Percentiles rank a stretch among this genome's conserved stretches.
Evolutionary conservation across 1,140 invertebrate genomes (phyloP).

Genomic region (Zaprionus vittiger): DNA sequence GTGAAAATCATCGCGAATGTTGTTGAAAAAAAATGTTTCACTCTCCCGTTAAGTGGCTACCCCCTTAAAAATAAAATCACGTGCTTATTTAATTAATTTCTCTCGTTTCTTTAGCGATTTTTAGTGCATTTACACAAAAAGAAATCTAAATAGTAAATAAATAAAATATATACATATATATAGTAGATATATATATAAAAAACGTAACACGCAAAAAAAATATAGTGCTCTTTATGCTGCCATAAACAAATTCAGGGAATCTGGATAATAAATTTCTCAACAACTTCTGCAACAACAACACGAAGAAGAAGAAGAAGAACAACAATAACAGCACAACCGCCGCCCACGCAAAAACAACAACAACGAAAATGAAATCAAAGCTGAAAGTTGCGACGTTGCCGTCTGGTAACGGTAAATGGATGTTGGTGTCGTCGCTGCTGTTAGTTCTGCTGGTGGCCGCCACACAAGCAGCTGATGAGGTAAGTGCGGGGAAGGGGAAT

Average conservation of each 20-base stretch:
- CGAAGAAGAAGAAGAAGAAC: neutral
- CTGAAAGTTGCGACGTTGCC: conserved; percentile 56
- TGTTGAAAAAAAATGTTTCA: conserved; percentile 25
- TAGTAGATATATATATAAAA: conserved; percentile 4
- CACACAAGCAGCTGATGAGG: conserved; percentile 75
- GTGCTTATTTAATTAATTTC: conserved; percentile 35
- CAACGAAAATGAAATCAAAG: conserved; percentile 71
- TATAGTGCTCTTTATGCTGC: conserved; percentile 26
- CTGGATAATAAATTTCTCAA: conserved; percentile 43
- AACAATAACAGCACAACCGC: conserved; percentile 3
- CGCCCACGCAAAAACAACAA: conserved; percentile 20
- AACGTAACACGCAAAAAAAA: conserved; percentile 5
- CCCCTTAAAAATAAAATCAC: conserved; percentile 7
- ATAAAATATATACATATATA: conserved; percentile 14
- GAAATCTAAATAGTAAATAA: conserved; percentile 1
- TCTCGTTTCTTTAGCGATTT: conserved; percentile 29
- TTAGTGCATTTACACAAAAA: conserved; percentile 46
- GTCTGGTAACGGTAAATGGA: conserved; percentile 55
- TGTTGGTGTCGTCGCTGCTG: conserved; percentile 56
- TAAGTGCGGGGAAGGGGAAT: conserved; percentile 41
- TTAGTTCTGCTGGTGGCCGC: conserved; percentile 58
- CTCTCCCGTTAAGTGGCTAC: conserved; percentile 18
- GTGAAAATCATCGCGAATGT: conserved; percentile 43
- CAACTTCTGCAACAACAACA: conserved; percentile 27
- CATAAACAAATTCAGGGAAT: conserved; percentile 42